Conservation (phyloP, 2,113 vertebrate genomes). For the Odontophorus gujanensis region DNA sequence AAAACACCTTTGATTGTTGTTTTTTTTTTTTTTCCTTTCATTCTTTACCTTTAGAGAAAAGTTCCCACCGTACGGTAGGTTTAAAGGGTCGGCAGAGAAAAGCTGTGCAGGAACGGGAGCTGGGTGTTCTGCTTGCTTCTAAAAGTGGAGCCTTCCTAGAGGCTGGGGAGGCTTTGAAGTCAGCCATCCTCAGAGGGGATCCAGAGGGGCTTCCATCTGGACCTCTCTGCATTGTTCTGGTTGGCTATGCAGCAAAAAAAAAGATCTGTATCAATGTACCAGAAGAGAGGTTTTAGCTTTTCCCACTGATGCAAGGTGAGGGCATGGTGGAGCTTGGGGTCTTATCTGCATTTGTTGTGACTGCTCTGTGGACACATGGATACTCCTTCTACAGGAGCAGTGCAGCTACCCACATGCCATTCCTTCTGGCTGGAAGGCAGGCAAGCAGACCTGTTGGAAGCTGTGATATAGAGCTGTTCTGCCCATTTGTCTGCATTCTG, state of each 20-base stretch:
- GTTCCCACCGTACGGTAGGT: background rate
- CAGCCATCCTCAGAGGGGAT: background rate
- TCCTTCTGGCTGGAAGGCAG: background rate
- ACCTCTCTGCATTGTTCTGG: background rate
- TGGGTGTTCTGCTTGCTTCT: background rate
- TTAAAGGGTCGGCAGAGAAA: background rate
- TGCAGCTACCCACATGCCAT: background rate
- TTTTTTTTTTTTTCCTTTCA: background rate
- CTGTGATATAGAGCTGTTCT: background rate
- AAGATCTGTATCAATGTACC: background rate
- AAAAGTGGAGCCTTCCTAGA: conserved; percentile 3
- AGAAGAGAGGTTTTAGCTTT: background rate
- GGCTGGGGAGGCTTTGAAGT: conserved; percentile 11
- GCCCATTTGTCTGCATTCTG: background rate
- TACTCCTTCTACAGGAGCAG: background rate
- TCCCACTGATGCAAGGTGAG: background rate
- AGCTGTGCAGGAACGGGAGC: background rate
- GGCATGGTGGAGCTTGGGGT: background rate
- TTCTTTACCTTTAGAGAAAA: background rate
- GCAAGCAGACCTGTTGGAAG: background rate
- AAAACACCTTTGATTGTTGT: background rate
- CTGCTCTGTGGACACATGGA: background rate
- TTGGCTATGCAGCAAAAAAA: background rate
- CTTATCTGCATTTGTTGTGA: background rate
- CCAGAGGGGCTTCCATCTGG: background rate